Evolutionary conservation across 2,888 invertebrate genomes (phyloP), one percentile per base, ranked within the genome.

Genomic region (Melanophora roralis): DNA sequence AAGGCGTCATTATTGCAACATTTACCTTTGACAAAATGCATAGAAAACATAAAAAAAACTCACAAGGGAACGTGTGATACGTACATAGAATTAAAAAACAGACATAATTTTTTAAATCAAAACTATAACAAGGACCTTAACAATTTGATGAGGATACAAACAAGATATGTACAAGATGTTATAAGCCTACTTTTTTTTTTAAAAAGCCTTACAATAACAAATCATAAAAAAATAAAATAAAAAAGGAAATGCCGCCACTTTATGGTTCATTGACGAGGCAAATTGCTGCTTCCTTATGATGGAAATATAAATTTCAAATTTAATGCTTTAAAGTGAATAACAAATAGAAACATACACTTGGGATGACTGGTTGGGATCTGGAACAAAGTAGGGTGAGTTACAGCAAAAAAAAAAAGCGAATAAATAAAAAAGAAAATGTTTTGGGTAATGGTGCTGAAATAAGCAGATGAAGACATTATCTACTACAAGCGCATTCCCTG

Each of bases 251-350:
- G 81, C 82, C 81, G 83, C 80, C 81, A 79, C 83, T 72, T 79
- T 78, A 84, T 76, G 87, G 86, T 87, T 87, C 87, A 87, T 87
- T 87, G 87, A 86, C 86, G 86, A 85, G 83, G 83, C 87, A 87
- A 87, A 87, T 87, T 86, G 86, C 82, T 83, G 86, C 85, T 85
- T 87, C 87, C 87, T 87, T 83, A 43, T 60, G 64, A 51, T 83
- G 84, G 59, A 27, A 27, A 27, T 23, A 84, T 84, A 81, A 69
- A 73, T 82, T 74, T 77, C 71, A 67, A 68, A 53, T 51, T 74
- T 65, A 71, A 55, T 60, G 77, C 82, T 38, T 12, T 51, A 59
- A 57, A 72, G 36, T 60, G 60, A 60, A 45, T 68, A 53, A 27
- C 36, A 57, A 14, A 21, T 27, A 53, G 55, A 81, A 82, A 80